Conservation (phyloP, 2,888 invertebrate genomes). For the Saturnia pavonia region DNA sequence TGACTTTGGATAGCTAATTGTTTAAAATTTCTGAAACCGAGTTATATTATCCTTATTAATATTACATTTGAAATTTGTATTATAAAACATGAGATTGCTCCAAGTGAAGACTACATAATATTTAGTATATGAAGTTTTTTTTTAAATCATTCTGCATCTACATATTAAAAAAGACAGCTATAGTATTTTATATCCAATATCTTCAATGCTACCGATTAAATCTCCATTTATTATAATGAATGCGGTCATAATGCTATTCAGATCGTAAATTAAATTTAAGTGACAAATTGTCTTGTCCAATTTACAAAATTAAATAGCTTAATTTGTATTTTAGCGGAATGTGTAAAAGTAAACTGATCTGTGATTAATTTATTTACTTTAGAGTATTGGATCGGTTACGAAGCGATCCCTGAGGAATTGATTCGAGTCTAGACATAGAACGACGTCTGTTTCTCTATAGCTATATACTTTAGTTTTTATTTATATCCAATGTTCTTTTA, state of each 20-base stretch:
- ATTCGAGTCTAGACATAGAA: constrained; percentile 55
- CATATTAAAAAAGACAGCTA: neutral
- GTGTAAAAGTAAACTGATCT: constrained; percentile 52
- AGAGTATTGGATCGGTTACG: constrained; percentile 44
- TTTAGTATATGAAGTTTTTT: neutral
- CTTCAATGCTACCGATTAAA: neutral
- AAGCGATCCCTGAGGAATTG: constrained; percentile 49
- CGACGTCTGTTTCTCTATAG: constrained; percentile 49
- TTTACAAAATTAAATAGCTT: constrained; percentile 7
- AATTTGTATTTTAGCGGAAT: constrained; percentile 19
- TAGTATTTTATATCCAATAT: neutral
- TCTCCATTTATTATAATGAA: neutral
- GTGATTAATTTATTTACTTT: constrained; percentile 61
- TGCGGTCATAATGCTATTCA: constrained; percentile 2
- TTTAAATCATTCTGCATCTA: neutral
- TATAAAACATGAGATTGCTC: neutral
- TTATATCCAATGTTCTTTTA: neutral
- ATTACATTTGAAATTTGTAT: neutral
- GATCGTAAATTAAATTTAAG: constrained; percentile 9
- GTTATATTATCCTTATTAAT: too few relatives aligned
- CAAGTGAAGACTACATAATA: neutral
- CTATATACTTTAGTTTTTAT: constrained; percentile 23
- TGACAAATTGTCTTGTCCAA: constrained; percentile 2
- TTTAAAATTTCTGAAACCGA: too few relatives aligned
- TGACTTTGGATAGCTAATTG: too few relatives aligned